Evolutionary conservation across 2,888 invertebrate genomes (phyloP).

Genomic region (Ornithoptera priamus): DNA sequence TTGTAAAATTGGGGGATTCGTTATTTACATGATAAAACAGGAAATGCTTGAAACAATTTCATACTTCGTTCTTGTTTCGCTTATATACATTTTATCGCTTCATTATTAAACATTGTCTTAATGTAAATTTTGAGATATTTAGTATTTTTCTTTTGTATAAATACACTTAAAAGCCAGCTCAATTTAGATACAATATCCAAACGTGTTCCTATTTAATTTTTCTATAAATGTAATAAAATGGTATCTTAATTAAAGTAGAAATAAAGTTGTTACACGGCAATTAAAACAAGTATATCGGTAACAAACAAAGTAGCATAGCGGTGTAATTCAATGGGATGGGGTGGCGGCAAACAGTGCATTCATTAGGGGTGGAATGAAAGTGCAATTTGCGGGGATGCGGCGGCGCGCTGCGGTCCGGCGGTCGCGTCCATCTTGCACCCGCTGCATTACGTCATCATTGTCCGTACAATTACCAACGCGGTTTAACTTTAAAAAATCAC

Average conservation of each 20-base stretch:
- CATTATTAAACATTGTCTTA: too few species aligned
- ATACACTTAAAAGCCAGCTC: too few species aligned
- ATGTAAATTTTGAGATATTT: too few species aligned
- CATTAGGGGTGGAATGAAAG: conserved; percentile 56
- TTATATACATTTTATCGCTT: too few species aligned
- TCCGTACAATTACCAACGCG: background rate
- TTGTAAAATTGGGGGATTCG: too few species aligned
- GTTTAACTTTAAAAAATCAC: too few species aligned
- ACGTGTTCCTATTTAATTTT: too few species aligned
- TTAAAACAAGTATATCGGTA: background rate
- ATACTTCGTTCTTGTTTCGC: background rate
- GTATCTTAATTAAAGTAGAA: background rate
- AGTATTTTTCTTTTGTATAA: too few species aligned
- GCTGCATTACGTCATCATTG: conserved; percentile 14
- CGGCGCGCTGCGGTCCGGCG: conserved; percentile 29
- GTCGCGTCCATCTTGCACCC: conserved; percentile 7
- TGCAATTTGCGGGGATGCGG: conserved; percentile 57
- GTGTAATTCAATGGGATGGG: conserved; percentile 21
- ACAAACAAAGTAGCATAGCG: conserved; percentile 8
- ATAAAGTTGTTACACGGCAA: background rate
- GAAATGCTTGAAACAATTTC: background rate
- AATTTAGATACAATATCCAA: too few species aligned
- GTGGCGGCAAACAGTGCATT: conserved; percentile 51
- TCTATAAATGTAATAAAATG: background rate
- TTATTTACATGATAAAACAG: too few species aligned